Percentiles rank a stretch among this genome's conserved stretches.
These are phyloP conservation scores for Parnassius smintheus DNA, from an alignment of 2,888 invertebrate genomes.

Conservation along the genomic window DNA sequence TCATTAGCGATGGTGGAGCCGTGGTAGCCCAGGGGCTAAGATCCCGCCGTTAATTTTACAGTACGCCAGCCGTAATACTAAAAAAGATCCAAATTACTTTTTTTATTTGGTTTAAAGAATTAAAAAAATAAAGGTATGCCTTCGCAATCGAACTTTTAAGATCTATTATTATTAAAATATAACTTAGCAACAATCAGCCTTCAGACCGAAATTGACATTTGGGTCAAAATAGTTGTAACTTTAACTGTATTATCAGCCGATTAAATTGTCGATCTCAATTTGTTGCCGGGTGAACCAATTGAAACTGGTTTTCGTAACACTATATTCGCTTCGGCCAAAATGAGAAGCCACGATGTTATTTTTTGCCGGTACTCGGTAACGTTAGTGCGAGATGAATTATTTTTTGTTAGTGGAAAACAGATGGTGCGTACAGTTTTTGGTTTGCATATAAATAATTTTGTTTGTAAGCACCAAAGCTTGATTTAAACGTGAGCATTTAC, in stretches of 20 bases:
- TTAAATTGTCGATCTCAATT: slow-evolving; percentile 50
- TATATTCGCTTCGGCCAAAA: slow-evolving; percentile 36
- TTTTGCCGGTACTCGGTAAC: slow-evolving; percentile 58
- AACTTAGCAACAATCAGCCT: not conserved
- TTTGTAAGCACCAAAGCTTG: slow-evolving; percentile 28
- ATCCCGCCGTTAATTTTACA: too few species aligned
- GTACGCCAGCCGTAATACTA: too few species aligned
- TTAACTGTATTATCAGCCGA: slow-evolving; percentile 63
- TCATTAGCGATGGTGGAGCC: too few species aligned
- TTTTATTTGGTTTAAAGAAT: too few species aligned
- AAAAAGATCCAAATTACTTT: too few species aligned
- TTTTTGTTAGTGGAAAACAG: slow-evolving; percentile 66
- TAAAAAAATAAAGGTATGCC: not conserved
- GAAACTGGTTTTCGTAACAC: slow-evolving; percentile 43
- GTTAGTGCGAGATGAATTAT: slow-evolving; percentile 64
- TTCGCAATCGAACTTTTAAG: not conserved
- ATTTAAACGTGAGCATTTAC: slow-evolving; percentile 29
- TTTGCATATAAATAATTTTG: slow-evolving; percentile 54
- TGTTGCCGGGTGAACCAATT: slow-evolving; percentile 45
- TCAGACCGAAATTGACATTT: slow-evolving; percentile 37
- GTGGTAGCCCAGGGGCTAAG: too few species aligned
- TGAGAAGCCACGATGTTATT: slow-evolving; percentile 67
- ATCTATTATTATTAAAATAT: not conserved
- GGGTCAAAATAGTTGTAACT: slow-evolving; percentile 56
- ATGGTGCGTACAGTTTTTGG: slow-evolving; percentile 48